These are phyloP conservation scores for Emmelina monodactyla DNA, from an alignment of 2,888 invertebrate species.

Conservation along the genomic window DNA sequence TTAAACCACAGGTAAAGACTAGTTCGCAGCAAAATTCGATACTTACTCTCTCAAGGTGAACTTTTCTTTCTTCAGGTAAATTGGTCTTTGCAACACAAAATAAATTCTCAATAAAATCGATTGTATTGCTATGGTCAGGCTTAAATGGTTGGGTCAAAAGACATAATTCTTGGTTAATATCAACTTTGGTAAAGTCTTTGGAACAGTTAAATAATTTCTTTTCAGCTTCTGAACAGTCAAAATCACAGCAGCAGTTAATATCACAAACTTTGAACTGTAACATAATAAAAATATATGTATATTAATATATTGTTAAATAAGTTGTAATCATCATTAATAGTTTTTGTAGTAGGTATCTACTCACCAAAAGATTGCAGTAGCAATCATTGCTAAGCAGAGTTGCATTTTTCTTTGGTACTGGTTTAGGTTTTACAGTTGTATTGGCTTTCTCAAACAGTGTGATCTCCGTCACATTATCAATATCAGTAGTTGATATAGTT, in stretches of 20 bases:
- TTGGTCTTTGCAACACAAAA: conserved; percentile 49
- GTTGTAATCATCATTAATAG: background rate
- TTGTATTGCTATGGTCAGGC: too few relatives aligned
- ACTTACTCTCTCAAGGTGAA: too few relatives aligned
- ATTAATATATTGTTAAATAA: conserved; percentile 4
- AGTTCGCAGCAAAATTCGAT: too few relatives aligned
- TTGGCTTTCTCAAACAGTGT: conserved; percentile 34
- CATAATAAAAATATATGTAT: conserved; percentile 9
- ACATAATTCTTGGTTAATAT: conserved; percentile 19
- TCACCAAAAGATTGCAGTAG: conserved; percentile 44
- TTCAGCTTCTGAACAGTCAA: conserved; percentile 72
- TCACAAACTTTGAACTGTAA: conserved; percentile 73
- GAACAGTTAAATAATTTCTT: conserved; percentile 69
- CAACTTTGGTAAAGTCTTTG: conserved; percentile 18
- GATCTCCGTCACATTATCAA: conserved; percentile 47
- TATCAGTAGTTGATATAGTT: conserved; percentile 28
- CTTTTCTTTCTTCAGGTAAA: conserved; percentile 31
- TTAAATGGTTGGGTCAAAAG: conserved; percentile 19
- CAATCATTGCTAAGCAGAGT: conserved; percentile 26
- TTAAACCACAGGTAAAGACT: too few relatives aligned
- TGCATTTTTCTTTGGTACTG: conserved; percentile 23
- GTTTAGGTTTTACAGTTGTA: conserved; percentile 23
- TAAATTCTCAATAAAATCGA: conserved; percentile 25
- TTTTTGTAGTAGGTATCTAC: too few relatives aligned
- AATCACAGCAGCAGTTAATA: conserved; percentile 86